Percentiles rank a stretch among this genome's conserved stretches.
phyloP scores from a whole-genome alignment of 2,888 invertebrate species.

The Criorhina ranunculi region DNA sequence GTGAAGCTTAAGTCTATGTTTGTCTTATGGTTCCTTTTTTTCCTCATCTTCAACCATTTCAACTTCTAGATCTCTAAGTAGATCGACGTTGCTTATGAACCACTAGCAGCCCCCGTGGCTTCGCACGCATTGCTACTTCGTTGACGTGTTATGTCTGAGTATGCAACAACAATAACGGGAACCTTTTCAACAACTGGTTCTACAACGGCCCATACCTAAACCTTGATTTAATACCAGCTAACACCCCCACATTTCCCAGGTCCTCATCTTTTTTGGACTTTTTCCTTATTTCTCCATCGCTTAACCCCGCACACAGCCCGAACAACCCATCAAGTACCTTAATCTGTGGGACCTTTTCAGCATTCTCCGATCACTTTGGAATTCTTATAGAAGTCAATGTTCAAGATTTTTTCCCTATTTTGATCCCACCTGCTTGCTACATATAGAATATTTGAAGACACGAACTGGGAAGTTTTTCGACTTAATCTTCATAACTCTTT shows the following conservation, averaged over 20 bases:
- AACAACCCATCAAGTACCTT: background rate
- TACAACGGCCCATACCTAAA: background rate
- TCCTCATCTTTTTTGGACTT: slow-evolving; percentile 3
- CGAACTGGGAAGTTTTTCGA: too few relatives aligned
- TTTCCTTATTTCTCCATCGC: background rate
- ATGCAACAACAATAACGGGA: background rate
- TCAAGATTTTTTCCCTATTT: background rate
- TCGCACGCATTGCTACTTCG: too few relatives aligned
- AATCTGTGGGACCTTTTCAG: background rate
- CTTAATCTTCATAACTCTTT: too few relatives aligned
- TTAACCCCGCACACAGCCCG: background rate
- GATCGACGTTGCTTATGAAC: too few relatives aligned
- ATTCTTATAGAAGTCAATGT: background rate
- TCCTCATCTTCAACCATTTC: too few relatives aligned
- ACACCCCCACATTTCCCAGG: background rate
- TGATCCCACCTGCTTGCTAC: background rate
- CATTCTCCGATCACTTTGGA: background rate
- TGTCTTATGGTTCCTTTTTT: too few relatives aligned
- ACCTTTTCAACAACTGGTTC: background rate
- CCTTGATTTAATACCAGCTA: background rate
- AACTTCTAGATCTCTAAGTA: too few relatives aligned
- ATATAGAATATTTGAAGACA: slow-evolving; percentile 8
- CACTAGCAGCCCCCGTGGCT: too few relatives aligned
- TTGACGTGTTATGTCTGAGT: too few relatives aligned
- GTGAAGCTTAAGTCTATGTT: too few relatives aligned